Conservation (phyloP, 2,113 vertebrate genomes). For the Tachycineta bicolor region DNA sequence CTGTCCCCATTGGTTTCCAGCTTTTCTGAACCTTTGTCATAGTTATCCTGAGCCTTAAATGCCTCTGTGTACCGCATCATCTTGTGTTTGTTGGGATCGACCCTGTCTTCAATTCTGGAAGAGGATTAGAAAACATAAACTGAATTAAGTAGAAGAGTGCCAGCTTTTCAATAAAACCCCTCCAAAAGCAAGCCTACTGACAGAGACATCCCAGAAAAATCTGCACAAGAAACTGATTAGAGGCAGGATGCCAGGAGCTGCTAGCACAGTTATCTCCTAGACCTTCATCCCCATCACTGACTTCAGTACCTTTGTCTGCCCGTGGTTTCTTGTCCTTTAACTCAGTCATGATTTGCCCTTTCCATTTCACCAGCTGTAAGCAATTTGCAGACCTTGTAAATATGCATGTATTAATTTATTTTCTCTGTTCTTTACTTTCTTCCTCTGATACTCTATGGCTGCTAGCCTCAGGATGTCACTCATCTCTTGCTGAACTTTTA, state of each 20-base stretch:
- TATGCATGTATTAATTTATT: background rate
- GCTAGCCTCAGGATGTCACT: background rate
- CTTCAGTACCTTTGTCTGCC: background rate
- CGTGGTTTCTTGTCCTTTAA: background rate
- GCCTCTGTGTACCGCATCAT: constrained; percentile 81
- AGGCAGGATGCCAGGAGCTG: background rate
- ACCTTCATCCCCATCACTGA: background rate
- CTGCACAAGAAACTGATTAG: background rate
- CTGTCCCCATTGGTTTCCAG: background rate
- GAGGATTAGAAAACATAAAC: background rate
- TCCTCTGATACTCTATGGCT: background rate
- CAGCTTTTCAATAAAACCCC: background rate
- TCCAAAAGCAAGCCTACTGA: background rate
- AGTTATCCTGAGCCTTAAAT: constrained; percentile 78
- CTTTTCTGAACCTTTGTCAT: constrained; percentile 51
- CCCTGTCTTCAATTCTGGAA: constrained; percentile 86
- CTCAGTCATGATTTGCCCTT: background rate
- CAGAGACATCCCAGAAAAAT: background rate
- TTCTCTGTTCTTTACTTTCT: background rate
- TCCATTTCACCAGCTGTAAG: background rate
- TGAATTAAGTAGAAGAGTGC: background rate
- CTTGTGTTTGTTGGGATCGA: constrained; percentile 81
- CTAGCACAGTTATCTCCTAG: background rate
- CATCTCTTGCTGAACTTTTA: background rate
- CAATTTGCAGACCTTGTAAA: background rate